phyloP scores from a whole-genome alignment of 2,888 invertebrate genomes.

The Neocrepidodera transversa region DNA sequence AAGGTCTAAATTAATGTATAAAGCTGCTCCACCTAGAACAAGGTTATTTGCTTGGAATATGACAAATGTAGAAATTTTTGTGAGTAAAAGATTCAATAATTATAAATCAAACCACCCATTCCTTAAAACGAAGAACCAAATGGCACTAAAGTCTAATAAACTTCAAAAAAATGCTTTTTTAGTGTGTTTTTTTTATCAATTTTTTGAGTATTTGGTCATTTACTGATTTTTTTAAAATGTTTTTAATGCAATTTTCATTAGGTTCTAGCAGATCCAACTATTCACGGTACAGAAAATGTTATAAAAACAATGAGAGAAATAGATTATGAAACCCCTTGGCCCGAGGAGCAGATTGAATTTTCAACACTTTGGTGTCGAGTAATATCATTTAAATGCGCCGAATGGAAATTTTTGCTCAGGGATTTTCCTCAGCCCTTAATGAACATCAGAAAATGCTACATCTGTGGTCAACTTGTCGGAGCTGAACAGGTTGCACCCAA shows the following conservation, averaged over 20 bases:
- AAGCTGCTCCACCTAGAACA: constrained; percentile 70
- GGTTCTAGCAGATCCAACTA: constrained; percentile 81
- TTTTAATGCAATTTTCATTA: no score
- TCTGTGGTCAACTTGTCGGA: constrained; percentile 90
- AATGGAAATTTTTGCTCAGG: constrained; percentile 87
- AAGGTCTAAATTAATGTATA: constrained; percentile 74
- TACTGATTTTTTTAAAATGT: no score
- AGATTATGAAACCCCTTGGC: constrained; percentile 91
- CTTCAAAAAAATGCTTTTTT: no score
- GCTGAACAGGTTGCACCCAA: constrained; percentile 83
- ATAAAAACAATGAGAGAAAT: constrained; percentile 77
- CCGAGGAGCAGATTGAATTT: constrained; percentile 88
- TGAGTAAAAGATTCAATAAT: no score
- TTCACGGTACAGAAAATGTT: constrained; percentile 83
- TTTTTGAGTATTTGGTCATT: no score
- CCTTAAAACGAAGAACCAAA: not conserved
- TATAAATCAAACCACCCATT: no score
- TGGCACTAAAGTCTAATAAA: no score
- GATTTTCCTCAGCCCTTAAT: constrained; percentile 96
- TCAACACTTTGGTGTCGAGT: constrained; percentile 92
- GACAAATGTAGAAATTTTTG: constrained; percentile 71
- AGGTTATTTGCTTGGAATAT: constrained; percentile 88
- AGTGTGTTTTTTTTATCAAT: no score
- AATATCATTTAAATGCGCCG: constrained; percentile 80
- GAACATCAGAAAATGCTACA: constrained; percentile 79